Evolutionary conservation across 1,140 invertebrate genomes (phyloP).

Genomic region (Brachionus asplanchnoidis): DNA sequence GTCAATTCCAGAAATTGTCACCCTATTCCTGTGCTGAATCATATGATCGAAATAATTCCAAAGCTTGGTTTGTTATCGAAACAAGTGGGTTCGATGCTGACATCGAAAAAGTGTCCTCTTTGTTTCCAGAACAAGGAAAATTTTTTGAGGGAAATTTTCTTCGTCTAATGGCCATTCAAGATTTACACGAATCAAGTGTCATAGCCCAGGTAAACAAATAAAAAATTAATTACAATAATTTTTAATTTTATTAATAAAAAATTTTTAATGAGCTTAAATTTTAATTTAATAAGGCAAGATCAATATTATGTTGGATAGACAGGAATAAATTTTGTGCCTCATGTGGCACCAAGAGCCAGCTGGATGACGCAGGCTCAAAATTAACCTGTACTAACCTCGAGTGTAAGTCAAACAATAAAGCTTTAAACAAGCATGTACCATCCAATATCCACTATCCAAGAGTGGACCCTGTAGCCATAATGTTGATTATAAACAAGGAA

Average conservation of each 20-base stretch:
- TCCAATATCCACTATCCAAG: constrained; percentile 55
- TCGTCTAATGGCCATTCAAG: constrained; percentile 38
- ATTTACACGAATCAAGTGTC: constrained; percentile 8
- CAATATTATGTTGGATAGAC: constrained; percentile 57
- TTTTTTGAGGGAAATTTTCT: constrained; percentile 39
- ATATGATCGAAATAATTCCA: not conserved
- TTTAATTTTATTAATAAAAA: not conserved
- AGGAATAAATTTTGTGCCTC: constrained; percentile 57
- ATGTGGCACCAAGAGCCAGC: constrained; percentile 52
- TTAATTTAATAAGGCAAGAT: constrained; percentile 48
- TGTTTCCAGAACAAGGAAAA: not conserved
- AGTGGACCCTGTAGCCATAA: constrained; percentile 61
- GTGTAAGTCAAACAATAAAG: constrained; percentile 44
- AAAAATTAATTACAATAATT: not conserved
- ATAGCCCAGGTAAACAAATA: constrained; percentile 22
- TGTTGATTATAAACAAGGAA: constrained; percentile 58
- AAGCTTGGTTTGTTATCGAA: constrained; percentile 31
- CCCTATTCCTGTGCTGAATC: constrained; percentile 15
- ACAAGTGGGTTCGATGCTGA: constrained; percentile 7
- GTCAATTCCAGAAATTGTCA: not conserved
- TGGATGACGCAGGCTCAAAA: constrained; percentile 54
- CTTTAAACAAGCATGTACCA: constrained; percentile 47
- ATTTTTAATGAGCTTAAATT: not conserved
- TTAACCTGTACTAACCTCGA: constrained; percentile 51
- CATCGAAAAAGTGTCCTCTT: not conserved